These are phyloP conservation scores for Chionodraco myersi DNA, from an alignment of 2,113 vertebrate species.

Conservation along the genomic window DNA sequence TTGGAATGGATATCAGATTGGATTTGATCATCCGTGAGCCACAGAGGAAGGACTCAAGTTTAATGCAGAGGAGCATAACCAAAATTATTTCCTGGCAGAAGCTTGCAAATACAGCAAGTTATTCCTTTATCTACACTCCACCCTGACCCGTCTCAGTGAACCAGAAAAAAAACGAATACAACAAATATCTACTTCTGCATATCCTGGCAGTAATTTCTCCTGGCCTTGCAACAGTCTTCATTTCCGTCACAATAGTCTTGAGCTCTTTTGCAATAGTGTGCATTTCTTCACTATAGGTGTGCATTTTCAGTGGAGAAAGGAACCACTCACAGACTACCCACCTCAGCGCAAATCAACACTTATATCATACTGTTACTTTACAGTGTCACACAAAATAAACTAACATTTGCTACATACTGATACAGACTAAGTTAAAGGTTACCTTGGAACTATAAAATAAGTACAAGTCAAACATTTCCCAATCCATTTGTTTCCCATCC, in stretches of 20 bases:
- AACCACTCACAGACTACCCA: neutral
- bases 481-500: neutral
- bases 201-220: constrained; percentile 51
- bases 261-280: constrained; percentile 40
- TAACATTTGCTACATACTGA: neutral
- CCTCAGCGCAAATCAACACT: neutral
- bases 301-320: constrained; percentile 14
- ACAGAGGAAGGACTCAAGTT: constrained; percentile 21
- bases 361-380: neutral
- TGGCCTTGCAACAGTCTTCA: constrained; percentile 57
- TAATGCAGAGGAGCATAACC: constrained; percentile 5
- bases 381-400: neutral
- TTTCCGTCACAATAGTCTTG: constrained; percentile 26
- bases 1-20: constrained; percentile 45
- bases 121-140: constrained; percentile 31
- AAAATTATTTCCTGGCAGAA: constrained; percentile 37
- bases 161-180: constrained; percentile 32
- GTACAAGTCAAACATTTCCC: neutral
- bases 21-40: constrained; percentile 20
- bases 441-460: neutral
- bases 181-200: constrained; percentile 20
- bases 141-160: constrained; percentile 25
- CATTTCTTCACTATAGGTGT: constrained; percentile 38
- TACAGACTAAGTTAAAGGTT: neutral
- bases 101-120: constrained; percentile 31